phyloP scores from a whole-genome alignment of 1,140 invertebrate species.

The Trichonephila clavata region DNA sequence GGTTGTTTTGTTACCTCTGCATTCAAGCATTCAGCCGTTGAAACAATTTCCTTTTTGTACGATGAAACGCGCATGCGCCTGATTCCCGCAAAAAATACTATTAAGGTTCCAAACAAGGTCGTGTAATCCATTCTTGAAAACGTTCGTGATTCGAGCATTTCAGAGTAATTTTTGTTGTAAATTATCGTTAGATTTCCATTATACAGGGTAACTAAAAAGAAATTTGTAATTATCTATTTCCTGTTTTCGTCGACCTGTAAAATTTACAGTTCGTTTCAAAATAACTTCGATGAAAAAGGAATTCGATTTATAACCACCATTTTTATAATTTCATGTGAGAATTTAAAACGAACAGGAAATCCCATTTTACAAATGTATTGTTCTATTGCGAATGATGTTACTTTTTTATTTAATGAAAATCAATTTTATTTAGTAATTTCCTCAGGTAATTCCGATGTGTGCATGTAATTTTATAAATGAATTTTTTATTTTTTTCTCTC shows the following conservation, averaged over 20 bases:
- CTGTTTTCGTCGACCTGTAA: not conserved
- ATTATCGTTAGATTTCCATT: not conserved
- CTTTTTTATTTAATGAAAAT: no score
- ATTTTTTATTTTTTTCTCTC: no score
- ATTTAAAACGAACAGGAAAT: no score
- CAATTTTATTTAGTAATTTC: no score
- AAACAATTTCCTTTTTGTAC: not conserved
- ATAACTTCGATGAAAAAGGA: no score
- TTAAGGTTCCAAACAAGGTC: conserved; percentile 3
- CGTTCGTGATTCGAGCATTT: not conserved
- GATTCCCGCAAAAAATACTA: not conserved
- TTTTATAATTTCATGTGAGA: no score
- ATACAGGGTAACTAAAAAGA: not conserved
- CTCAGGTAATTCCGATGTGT: no score
- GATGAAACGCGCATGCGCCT: not conserved
- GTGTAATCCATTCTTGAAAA: not conserved
- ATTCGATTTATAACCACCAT: no score
- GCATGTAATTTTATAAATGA: no score
- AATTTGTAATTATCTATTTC: not conserved
- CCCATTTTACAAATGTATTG: no score
- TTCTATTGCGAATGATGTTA: no score
- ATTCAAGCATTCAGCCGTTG: not conserved
- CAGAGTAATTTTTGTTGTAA: not conserved
- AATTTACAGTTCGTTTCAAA: no score
- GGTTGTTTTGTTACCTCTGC: not conserved